Conservation (phyloP, 2,888 invertebrate species). For the Coenonympha glycerion region DNA sequence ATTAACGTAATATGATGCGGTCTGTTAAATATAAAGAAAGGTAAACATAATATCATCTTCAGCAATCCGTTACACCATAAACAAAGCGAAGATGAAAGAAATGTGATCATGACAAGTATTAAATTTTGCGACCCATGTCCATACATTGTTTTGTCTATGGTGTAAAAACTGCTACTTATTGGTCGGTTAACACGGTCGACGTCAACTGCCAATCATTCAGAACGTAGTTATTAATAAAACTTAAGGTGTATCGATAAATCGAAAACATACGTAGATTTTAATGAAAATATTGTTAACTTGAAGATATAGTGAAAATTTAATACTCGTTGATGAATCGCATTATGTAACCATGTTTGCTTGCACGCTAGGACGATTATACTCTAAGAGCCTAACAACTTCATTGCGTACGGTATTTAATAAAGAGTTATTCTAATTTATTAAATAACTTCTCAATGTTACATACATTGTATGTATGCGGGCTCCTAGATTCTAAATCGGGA, state of each 20-base stretch:
- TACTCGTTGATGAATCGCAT: conserved; percentile 64
- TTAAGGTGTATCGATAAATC: conserved; percentile 38
- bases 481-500: conserved; percentile 1
- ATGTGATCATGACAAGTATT: neutral
- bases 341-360: conserved; percentile 40
- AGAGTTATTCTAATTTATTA: neutral
- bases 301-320: conserved; percentile 71
- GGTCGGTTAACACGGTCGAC: conserved; percentile 40
- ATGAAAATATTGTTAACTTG: conserved; percentile 66
- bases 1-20: conserved; percentile 27
- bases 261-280: conserved; percentile 58
- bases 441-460: neutral
- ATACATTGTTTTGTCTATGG: conserved; percentile 20
- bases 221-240: conserved; percentile 49
- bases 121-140: neutral
- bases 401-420: neutral
- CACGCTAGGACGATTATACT: conserved; percentile 19
- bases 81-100: neutral
- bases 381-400: neutral
- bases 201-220: conserved; percentile 67
- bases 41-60: conserved; percentile 2
- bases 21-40: conserved; percentile 12
- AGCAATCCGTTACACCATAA: conserved; percentile 3
- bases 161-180: conserved; percentile 34
- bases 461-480: too few relatives aligned